These are phyloP conservation scores for Prenolepis imparis DNA, from an alignment of 2,888 invertebrate species.

Conservation along the genomic window DNA sequence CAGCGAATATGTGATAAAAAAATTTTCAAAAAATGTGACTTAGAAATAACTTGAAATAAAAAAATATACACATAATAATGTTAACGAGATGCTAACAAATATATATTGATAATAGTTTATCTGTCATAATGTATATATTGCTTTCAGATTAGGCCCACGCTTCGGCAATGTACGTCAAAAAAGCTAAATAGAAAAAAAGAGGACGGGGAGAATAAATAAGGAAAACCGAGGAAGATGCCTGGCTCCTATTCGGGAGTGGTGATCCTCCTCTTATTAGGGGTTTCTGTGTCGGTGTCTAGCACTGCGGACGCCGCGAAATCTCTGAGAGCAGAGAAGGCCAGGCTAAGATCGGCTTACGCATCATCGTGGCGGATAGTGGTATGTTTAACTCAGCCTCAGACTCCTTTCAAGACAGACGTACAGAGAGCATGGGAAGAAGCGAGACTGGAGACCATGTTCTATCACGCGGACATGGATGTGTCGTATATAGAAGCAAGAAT, in stretches of 20 bases:
- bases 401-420: conserved; percentile 80
- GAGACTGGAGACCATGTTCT: conserved; percentile 78
- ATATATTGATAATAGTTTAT: neutral
- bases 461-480: conserved; percentile 82
- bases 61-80: neutral
- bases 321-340: conserved; percentile 76
- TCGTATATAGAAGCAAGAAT: conserved; percentile 82
- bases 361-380: conserved; percentile 83
- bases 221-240: conserved; percentile 78
- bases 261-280: conserved; percentile 77
- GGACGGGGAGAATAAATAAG: conserved; percentile 59
- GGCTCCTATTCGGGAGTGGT: conserved; percentile 73
- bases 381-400: conserved; percentile 82
- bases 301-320: conserved; percentile 76
- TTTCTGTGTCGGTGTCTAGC: conserved; percentile 72
- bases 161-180: conserved; percentile 69
- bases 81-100: neutral
- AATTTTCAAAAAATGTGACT: conserved; percentile 2
- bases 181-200: conserved; percentile 62
- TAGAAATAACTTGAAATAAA: neutral
- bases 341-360: conserved; percentile 70
- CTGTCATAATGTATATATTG: neutral
- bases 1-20: neutral
- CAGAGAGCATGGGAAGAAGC: conserved; percentile 84
- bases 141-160: conserved; percentile 64